These are phyloP conservation scores for Nipponacmea schrenckii DNA, from an alignment of 2,888 invertebrate genomes.

Conservation along the genomic window DNA sequence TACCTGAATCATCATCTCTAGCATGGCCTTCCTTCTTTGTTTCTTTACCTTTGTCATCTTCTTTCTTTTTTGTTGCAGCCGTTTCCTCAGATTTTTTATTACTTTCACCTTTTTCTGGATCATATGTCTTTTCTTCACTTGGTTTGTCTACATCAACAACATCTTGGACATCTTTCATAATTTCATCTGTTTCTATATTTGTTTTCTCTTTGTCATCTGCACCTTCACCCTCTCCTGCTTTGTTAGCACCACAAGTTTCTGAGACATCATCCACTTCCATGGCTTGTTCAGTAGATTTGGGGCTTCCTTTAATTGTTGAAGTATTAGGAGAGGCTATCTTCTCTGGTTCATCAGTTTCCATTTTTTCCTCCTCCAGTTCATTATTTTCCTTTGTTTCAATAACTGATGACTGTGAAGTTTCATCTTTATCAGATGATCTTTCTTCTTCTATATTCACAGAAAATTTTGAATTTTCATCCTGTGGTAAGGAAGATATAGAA, in stretches of 20 bases:
- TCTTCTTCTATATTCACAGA: background rate
- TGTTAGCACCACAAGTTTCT: constrained; percentile 1
- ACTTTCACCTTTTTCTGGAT: constrained; percentile 1
- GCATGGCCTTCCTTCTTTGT: background rate
- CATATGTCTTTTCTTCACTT: background rate
- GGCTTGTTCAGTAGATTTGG: background rate
- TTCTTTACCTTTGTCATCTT: constrained; percentile 3
- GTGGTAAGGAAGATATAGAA: too few relatives aligned
- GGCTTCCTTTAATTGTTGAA: background rate
- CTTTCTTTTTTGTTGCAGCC: background rate
- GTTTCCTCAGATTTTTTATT: background rate
- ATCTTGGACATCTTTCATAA: constrained; percentile 7
- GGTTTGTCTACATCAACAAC: constrained; percentile 14
- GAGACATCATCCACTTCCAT: background rate
- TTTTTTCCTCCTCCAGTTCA: constrained; percentile 14
- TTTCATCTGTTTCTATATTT: constrained; percentile 7
- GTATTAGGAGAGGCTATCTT: constrained; percentile 6
- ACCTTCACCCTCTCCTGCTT: background rate
- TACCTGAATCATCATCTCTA: background rate
- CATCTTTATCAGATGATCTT: constrained; percentile 5
- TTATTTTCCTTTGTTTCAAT: background rate
- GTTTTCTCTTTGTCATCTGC: constrained; percentile 1
- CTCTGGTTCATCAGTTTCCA: background rate
- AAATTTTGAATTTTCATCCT: background rate
- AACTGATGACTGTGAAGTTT: background rate